Evolutionary conservation across 2,113 vertebrate species (phyloP).

Genomic region (Jaculus jaculus): DNA sequence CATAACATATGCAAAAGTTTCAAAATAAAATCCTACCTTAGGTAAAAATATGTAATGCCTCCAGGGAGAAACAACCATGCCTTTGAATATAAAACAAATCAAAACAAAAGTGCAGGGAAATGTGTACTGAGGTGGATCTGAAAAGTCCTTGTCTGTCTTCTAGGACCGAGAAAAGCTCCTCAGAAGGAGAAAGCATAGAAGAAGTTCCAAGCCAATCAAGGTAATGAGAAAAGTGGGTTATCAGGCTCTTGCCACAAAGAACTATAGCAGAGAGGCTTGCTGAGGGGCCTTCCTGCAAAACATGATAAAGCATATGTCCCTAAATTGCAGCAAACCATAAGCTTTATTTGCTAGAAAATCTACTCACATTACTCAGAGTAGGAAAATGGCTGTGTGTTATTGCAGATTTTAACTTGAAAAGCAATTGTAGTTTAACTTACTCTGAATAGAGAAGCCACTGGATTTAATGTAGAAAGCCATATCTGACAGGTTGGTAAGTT

Average conservation of each 20-base stretch:
- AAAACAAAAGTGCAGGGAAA: background rate
- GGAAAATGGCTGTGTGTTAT: background rate
- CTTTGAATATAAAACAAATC: background rate
- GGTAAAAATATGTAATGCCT: background rate
- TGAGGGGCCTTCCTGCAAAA: conserved; percentile 41
- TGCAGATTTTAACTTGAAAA: conserved; percentile 37
- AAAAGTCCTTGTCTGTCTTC: conserved; percentile 74
- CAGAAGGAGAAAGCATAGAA: conserved; percentile 96
- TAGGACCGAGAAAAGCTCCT: conserved; percentile 98
- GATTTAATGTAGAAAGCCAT: background rate
- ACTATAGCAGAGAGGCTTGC: conserved; percentile 18
- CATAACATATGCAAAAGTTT: background rate
- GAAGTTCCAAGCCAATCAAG: conserved; percentile 97
- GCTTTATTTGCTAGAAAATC: conserved; percentile 42
- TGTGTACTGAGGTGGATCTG: background rate
- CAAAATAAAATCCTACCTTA: conserved; percentile 21
- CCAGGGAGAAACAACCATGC: background rate
- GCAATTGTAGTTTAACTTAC: background rate
- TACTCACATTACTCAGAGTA: conserved; percentile 59
- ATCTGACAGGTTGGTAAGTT: background rate
- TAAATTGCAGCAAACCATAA: conserved; percentile 42
- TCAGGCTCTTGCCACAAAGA: conserved; percentile 10
- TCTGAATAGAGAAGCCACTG: background rate
- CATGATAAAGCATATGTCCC: conserved; percentile 61
- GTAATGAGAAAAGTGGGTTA: conserved; percentile 82